A percentile compares a stretch with the other conserved stretches of the same genome.
phyloP scores from a whole-genome alignment of 2,797 vertebrate genomes.

The Myripristis jacobus region DNA sequence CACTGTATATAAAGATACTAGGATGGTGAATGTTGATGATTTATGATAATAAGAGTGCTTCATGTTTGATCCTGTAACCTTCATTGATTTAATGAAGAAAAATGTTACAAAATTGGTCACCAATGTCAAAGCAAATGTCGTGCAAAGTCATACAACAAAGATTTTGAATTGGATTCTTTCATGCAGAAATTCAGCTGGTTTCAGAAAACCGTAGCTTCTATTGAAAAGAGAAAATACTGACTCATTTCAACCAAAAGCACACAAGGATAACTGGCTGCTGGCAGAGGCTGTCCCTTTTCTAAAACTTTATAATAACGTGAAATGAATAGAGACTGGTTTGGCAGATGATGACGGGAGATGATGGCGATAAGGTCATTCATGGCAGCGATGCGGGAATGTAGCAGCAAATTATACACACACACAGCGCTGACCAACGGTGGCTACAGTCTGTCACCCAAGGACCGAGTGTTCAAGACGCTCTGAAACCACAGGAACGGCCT shows the following conservation, averaged over 20 bases:
- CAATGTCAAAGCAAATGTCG: not conserved
- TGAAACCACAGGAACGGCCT: not conserved
- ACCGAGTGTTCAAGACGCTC: too few species aligned
- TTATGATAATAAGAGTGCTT: too few species aligned
- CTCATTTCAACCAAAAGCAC: slow-evolving; percentile 47
- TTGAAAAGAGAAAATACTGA: not conserved
- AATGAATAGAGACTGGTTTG: not conserved
- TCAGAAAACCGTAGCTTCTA: slow-evolving; percentile 21
- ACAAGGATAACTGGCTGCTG: slow-evolving; percentile 42
- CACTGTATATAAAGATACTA: too few species aligned
- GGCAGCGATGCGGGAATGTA: not conserved
- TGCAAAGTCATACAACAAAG: slow-evolving; percentile 46
- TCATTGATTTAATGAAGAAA: too few species aligned
- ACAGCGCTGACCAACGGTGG: not conserved
- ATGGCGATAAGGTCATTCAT: not conserved
- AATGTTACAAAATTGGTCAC: too few species aligned
- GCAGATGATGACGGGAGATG: not conserved
- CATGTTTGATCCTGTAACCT: too few species aligned
- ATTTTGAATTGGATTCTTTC: not conserved
- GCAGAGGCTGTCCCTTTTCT: slow-evolving; percentile 45
- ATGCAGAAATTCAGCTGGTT: slow-evolving; percentile 44
- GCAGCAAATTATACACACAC: not conserved
- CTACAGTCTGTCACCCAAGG: too few species aligned
- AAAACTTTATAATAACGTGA: slow-evolving; percentile 47
- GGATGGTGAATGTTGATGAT: too few species aligned